Evolutionary conservation across 2,888 invertebrate species (phyloP).

Genomic region (Eulithis testata): DNA sequence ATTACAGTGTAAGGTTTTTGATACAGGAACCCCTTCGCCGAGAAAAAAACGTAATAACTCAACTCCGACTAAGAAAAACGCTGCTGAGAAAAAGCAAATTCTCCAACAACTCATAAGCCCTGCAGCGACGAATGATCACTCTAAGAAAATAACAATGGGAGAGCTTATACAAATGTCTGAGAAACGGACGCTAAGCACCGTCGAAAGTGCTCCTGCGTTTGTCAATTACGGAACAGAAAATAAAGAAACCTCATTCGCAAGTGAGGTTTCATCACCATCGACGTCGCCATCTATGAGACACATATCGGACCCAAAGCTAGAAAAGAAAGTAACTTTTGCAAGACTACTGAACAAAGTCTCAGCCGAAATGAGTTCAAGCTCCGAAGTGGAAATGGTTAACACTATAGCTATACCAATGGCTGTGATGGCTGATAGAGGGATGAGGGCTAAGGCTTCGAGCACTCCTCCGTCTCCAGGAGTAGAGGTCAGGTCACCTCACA

Average conservation of each 20-base stretch:
- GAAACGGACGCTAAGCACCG: conserved; percentile 77
- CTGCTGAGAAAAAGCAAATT: conserved; percentile 91
- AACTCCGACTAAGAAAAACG: conserved; percentile 90
- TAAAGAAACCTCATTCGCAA: conserved; percentile 86
- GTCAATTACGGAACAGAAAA: conserved; percentile 78
- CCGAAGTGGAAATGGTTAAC: conserved; percentile 86
- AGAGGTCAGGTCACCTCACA: conserved; percentile 86
- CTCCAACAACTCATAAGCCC: conserved; percentile 91
- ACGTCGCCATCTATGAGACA: conserved; percentile 84
- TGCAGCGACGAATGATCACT: conserved; percentile 85
- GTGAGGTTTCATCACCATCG: conserved; percentile 79
- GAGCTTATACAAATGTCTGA: conserved; percentile 91
- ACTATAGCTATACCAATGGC: conserved; percentile 81
- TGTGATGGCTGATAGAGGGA: conserved; percentile 70
- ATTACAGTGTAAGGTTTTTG: conserved; percentile 45
- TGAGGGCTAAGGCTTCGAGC: conserved; percentile 75
- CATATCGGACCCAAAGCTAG: conserved; percentile 87
- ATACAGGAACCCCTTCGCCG: conserved; percentile 89
- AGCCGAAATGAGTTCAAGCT: conserved; percentile 91
- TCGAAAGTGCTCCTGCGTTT: conserved; percentile 79
- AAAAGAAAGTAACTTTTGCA: conserved; percentile 92
- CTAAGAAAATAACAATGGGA: conserved; percentile 88
- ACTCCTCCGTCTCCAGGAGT: conserved; percentile 88
- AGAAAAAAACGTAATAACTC: conserved; percentile 92
- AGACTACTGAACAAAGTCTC: conserved; percentile 89